These are phyloP conservation scores for Leucophenga maculata DNA, from an alignment of 2,888 invertebrate genomes.

Conservation along the genomic window DNA sequence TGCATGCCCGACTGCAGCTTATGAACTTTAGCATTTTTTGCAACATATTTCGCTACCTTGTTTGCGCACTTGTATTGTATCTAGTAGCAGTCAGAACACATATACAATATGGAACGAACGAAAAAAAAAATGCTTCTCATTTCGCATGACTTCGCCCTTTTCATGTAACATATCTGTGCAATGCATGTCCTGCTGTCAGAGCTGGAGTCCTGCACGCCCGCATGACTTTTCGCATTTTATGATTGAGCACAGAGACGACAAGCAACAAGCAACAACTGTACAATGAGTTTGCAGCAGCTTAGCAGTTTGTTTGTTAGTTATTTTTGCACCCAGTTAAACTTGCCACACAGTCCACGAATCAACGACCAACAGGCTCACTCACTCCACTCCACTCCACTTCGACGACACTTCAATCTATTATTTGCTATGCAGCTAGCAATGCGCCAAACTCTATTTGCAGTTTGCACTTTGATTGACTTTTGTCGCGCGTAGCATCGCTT, in stretches of 20 bases:
- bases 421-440: too few relatives aligned
- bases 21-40: background rate
- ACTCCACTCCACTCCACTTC: too few relatives aligned
- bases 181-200: background rate
- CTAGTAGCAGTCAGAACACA: too few relatives aligned
- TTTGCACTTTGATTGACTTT: too few relatives aligned
- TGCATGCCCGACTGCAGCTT: background rate
- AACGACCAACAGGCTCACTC: too few relatives aligned
- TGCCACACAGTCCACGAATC: too few relatives aligned
- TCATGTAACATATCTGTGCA: conserved; percentile 5
- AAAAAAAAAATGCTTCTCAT: too few relatives aligned
- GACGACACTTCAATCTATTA: too few relatives aligned
- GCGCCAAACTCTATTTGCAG: too few relatives aligned
- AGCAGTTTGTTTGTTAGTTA: conserved; percentile 2
- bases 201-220: background rate
- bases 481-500: too few relatives aligned
- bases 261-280: background rate
- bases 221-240: conserved; percentile 8
- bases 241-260: conserved; percentile 13
- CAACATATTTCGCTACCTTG: background rate
- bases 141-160: background rate
- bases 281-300: background rate
- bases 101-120: too few relatives aligned
- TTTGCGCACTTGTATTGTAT: too few relatives aligned
- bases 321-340: background rate